Evolutionary conservation across 2,113 vertebrate species (phyloP).

Genomic region (Brienomyrus longianalis): DNA sequence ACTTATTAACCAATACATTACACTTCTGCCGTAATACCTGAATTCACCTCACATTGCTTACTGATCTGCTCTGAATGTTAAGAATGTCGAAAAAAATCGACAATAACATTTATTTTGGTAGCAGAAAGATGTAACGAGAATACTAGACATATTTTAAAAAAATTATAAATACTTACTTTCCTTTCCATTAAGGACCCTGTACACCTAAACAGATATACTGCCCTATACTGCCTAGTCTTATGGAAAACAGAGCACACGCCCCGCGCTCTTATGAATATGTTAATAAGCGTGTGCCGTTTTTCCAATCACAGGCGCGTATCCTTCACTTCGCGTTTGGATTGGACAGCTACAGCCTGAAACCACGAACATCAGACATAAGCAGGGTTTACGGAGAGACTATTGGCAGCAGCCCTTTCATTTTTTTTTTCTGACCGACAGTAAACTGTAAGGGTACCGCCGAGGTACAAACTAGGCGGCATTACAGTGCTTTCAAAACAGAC

Average conservation of each 20-base stretch:
- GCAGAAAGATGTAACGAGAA: background rate
- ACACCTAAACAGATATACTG: background rate
- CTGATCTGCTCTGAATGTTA: background rate
- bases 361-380: conserved; percentile 5
- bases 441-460: background rate
- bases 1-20: background rate
- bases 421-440: background rate
- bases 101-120: background rate
- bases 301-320: background rate
- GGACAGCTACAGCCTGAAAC: background rate
- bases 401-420: background rate
- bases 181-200: background rate
- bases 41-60: background rate
- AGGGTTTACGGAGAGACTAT: background rate
- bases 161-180: background rate
- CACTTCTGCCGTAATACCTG: background rate
- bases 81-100: background rate
- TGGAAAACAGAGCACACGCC: background rate
- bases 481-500: background rate
- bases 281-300: background rate
- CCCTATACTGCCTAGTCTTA: background rate
- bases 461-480: background rate
- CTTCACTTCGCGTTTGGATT: background rate
- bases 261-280: background rate
- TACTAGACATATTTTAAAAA: background rate